A percentile compares a stretch with the other conserved stretches of the same genome.
These are phyloP conservation scores for Arrhamphus sclerolepis DNA, from an alignment of 2,797 vertebrate species.

Conservation along the genomic window DNA sequence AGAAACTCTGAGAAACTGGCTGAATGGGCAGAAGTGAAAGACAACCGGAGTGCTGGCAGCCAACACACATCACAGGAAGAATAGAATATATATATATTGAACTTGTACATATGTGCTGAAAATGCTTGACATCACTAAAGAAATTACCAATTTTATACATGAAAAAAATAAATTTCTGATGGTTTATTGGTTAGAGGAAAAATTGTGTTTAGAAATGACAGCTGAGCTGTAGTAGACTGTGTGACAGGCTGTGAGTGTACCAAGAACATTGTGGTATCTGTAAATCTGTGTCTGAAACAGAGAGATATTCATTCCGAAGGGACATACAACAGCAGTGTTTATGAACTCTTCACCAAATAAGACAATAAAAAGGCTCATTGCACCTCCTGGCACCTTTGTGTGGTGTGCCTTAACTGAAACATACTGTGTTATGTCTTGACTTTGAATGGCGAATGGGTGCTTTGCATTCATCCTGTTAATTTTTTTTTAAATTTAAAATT, in stretches of 20 bases:
- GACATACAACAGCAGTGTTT: slow-evolving; percentile 3
- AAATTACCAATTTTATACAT: slow-evolving; percentile 25
- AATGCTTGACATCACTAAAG: too few relatives aligned
- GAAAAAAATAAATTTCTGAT: slow-evolving; percentile 20
- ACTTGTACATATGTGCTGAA: too few relatives aligned
- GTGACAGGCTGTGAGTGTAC: slow-evolving; percentile 1
- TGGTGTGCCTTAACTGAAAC: neutral
- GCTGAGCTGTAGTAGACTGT: neutral
- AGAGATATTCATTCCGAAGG: slow-evolving; percentile 25
- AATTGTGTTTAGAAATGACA: slow-evolving; percentile 5
- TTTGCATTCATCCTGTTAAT: too few relatives aligned
- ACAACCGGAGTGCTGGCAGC: neutral
- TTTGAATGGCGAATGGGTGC: neutral
- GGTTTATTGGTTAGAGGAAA: slow-evolving; percentile 2
- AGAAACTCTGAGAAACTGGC: slow-evolving; percentile 72
- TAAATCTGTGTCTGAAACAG: neutral
- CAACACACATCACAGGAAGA: neutral
- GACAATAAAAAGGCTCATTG: slow-evolving; percentile 34
- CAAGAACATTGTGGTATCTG: slow-evolving; percentile 2
- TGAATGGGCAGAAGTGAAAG: slow-evolving; percentile 58
- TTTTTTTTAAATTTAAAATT: too few relatives aligned
- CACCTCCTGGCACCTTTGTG: slow-evolving; percentile 3
- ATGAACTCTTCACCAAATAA: slow-evolving; percentile 18
- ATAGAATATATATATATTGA: neutral
- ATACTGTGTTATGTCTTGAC: neutral